Evolutionary conservation across 2,888 invertebrate species (phyloP), one percentile per base, ranked within the genome.

Genomic region (Alloscopus bannaensis): DNA sequence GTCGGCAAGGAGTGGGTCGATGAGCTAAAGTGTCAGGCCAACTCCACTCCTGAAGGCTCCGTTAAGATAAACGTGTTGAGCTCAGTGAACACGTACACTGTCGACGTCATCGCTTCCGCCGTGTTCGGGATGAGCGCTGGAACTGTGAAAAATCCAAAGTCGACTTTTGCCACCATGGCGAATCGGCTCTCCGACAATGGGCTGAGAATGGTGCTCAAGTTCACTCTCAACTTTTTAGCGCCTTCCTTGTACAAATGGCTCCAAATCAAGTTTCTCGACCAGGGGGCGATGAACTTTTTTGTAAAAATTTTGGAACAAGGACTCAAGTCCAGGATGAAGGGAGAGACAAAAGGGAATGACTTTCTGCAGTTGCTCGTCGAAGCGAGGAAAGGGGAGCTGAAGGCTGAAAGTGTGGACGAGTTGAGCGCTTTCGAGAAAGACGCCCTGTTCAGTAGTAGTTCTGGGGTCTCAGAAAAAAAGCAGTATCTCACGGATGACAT

Each of bases 41-140:
- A 22, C 26, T 3, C 2, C 4, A 64, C 20, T 28, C 2, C 6
- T 4, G 24, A 62, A 16, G 57, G 57, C 1, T 55, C 68, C 4
- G 24, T 36, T 0, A 42, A 1, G 11, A 20, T 69, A 1, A 29
- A 69, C 8, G 13, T 57, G 1, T 18, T 36, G 1, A 1, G 18
- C 0, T 0, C 42, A 0, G 29, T 42, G 11, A 42, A 57, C 18
- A 18, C 42, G 20, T 69, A 57, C 36, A 57, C 69, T 1, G 18
- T 69, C n/a, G 69, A 69, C 13, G 69, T 57, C 24, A 69, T 69
- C 1, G 26, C 70, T 16, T 18, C 70, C 70, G 59, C 86, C 2
- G 40, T 86, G 0, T 89, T 88, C 55, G 86, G 89, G 18, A 22
- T 86, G 0, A 88, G 88, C 50, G 84, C 81, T 1, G 87, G 87